Evolutionary conservation across 2,113 vertebrate species (phyloP), one percentile per base, ranked within the genome.

Genomic region (Piliocolobus tephrosceles): DNA sequence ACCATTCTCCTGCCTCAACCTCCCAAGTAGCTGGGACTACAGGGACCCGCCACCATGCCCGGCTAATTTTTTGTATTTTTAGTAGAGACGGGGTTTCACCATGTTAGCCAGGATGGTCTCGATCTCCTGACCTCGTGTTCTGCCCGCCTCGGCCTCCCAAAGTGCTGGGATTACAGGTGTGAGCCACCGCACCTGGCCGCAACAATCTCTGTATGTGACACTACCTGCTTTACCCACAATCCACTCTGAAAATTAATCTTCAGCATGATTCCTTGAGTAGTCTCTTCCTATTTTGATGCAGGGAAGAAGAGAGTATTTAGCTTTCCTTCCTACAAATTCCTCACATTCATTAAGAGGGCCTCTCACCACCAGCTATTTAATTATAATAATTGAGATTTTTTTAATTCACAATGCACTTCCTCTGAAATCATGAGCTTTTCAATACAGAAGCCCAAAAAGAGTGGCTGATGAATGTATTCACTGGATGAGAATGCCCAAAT

Each of bases 401-500:
- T 38, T 57, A 35, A 76, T 64, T 94, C 91, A 94, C 75, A 43
- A n/a, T 38, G 40, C 47, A 68, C 72, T 82, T 96, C 73, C 61
- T 93, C 78, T 80, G 58, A 79, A 96, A 88, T 84, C 80, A 73
- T 73, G 72, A 93, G 82, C 78, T 88, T 95, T 78, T 88, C 58
- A 73, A 52, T 70, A 81, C 66, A 82, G 78, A 88, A 57, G 38
- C 70, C 64, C 89, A 45, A 97, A 97, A 98, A 96, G 87, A 84
- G 95, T 96, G 96, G 94, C 95, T 98, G 94, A 72, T 87, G 75
- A 97, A 66, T 97, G 85, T 81, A 89, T 95, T 98, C 90, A 96
- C 97, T 88, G 16, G 18, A 82, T 88, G 84, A 97, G 96, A 97
- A 98, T 96, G 97, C 87, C 87, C 84, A 40, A 97, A 80, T 70